Conservation (phyloP, 2,888 invertebrate species). For the Mythimna ferrago region DNA sequence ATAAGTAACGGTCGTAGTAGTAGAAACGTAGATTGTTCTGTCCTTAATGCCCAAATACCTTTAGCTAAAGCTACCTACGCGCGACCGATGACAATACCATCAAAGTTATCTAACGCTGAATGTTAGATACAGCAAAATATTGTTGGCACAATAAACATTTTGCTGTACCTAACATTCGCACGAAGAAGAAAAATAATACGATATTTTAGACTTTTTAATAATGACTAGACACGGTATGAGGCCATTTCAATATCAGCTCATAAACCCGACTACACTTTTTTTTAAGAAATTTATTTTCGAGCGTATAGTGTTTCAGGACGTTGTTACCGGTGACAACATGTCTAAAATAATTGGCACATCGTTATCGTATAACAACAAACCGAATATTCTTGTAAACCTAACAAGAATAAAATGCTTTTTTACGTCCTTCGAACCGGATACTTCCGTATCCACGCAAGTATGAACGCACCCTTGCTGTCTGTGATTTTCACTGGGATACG, state of each 20-base stretch:
- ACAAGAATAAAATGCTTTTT: background rate
- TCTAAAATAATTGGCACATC: conserved; percentile 31
- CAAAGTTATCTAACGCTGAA: no score
- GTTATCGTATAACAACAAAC: conserved; percentile 19
- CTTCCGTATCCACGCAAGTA: background rate
- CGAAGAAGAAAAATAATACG: no score
- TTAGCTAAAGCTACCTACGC: no score
- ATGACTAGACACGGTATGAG: background rate
- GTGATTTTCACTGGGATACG: conserved; percentile 24
- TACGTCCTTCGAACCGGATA: background rate
- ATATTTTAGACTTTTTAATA: background rate
- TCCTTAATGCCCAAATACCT: no score
- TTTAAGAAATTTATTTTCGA: background rate
- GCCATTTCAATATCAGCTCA: background rate
- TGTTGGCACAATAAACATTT: no score
- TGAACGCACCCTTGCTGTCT: conserved; percentile 39
- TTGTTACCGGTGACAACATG: conserved; percentile 12
- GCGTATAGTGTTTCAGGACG: background rate
- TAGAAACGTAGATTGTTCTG: no score
- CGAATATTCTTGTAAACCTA: no score
- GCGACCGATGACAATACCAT: no score
- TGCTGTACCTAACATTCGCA: no score
- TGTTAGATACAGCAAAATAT: no score
- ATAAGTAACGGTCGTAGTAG: no score
- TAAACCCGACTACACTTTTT: background rate